Percentiles rank a stretch among this genome's conserved stretches.
phyloP scores from a whole-genome alignment of 2,797 vertebrate species.

The Halcyon badia region DNA sequence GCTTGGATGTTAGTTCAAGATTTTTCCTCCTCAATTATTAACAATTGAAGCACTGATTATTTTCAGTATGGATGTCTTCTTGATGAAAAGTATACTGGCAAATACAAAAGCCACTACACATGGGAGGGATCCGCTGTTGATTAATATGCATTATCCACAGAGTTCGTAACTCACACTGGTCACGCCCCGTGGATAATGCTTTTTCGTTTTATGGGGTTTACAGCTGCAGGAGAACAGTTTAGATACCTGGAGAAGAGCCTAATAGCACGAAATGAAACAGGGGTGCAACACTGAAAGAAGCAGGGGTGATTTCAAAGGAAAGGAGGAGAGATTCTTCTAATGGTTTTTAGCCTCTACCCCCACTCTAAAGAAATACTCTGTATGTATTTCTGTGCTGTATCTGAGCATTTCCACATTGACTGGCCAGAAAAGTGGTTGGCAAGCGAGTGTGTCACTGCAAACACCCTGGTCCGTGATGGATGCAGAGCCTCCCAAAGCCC shows the following conservation, averaged over 20 bases:
- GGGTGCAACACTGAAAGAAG: background rate
- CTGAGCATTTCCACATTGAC: background rate
- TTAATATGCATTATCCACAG: background rate
- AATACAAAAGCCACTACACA: background rate
- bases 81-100: background rate
- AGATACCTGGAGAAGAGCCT: background rate
- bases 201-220: background rate
- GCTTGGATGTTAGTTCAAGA: background rate
- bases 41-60: background rate
- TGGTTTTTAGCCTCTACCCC: background rate
- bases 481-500: background rate
- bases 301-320: background rate
- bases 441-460: fast-evolving
- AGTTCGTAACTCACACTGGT: background rate
- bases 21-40: background rate
- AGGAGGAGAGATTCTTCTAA: background rate
- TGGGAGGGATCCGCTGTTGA: background rate
- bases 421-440: background rate
- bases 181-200: background rate
- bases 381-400: background rate
- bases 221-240: background rate
- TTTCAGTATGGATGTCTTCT: background rate
- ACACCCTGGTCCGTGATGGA: fast-evolving
- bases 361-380: background rate
- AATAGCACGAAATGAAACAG: background rate